phyloP scores from a whole-genome alignment of 1,140 invertebrate genomes.

The Prorops nasuta region DNA sequence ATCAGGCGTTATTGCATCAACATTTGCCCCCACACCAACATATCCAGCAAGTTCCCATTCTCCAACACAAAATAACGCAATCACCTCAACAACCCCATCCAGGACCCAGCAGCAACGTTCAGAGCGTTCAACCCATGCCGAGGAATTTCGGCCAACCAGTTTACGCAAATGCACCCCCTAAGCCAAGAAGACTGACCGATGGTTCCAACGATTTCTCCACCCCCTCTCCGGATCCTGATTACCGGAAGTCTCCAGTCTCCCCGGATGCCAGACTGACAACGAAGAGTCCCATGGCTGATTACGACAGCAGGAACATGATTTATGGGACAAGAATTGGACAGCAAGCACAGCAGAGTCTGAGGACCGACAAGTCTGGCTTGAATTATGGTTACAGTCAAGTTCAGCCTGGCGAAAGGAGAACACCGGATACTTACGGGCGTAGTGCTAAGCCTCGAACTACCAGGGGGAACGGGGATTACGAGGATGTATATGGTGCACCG shows the following conservation, averaged over 20 bases:
- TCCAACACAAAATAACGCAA: slow-evolving; percentile 11
- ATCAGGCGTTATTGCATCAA: slow-evolving; percentile 27
- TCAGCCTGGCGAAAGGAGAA: slow-evolving; percentile 64
- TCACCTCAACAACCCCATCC: slow-evolving; percentile 4
- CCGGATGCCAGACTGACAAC: slow-evolving; percentile 30
- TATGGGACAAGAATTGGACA: slow-evolving; percentile 39
- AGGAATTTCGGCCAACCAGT: slow-evolving; percentile 64
- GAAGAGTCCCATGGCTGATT: slow-evolving; percentile 40
- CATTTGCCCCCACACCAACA: slow-evolving; percentile 28
- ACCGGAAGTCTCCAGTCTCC: slow-evolving; percentile 37
- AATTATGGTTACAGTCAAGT: slow-evolving; percentile 39
- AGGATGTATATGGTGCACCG: slow-evolving; percentile 68
- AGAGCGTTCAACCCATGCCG: slow-evolving; percentile 31
- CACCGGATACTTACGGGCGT: slow-evolving; percentile 78
- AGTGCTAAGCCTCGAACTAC: slow-evolving; percentile 50
- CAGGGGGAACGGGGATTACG: slow-evolving; percentile 66
- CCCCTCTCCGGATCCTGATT: slow-evolving; percentile 58
- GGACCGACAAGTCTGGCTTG: slow-evolving; percentile 46
- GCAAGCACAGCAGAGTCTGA: slow-evolving; percentile 36
- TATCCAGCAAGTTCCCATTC: slow-evolving; percentile 23
- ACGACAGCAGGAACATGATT: slow-evolving; percentile 35
- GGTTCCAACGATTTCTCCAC: slow-evolving; percentile 70
- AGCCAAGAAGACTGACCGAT: slow-evolving; percentile 68
- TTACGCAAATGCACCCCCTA: slow-evolving; percentile 87
- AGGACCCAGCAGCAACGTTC: slow-evolving; percentile 17